Conservation (phyloP, 1,140 invertebrate genomes). For the Lasioglossum albipes region DNA sequence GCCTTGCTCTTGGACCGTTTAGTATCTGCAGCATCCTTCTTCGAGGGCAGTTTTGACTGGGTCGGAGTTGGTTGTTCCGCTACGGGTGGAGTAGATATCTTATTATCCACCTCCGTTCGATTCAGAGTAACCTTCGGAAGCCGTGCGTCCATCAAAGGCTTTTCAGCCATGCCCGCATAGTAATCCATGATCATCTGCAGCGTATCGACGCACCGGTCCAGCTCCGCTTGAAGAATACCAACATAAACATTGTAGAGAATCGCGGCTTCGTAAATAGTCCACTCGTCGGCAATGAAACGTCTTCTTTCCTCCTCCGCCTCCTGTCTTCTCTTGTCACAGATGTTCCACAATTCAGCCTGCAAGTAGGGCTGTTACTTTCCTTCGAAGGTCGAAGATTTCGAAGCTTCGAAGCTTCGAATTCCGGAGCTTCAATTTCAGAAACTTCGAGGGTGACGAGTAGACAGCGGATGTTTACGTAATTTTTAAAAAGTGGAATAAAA, state of each 20-base stretch:
- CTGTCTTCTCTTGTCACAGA: constrained; percentile 80
- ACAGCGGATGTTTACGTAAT: no score
- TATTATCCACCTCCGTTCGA: not conserved
- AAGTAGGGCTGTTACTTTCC: no score
- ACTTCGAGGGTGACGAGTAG: no score
- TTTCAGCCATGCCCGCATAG: constrained; percentile 78
- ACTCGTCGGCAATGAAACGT: constrained; percentile 79
- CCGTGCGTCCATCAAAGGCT: constrained; percentile 25
- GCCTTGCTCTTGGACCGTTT: not conserved
- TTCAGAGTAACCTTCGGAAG: constrained; percentile 33
- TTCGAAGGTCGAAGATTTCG: no score
- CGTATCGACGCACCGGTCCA: constrained; percentile 80
- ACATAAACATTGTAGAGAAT: constrained; percentile 80
- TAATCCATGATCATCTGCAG: constrained; percentile 81
- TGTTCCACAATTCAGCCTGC: constrained; percentile 73
- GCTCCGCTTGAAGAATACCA: constrained; percentile 81
- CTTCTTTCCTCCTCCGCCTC: constrained; percentile 79
- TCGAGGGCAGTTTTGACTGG: not conserved
- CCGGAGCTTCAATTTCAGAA: no score
- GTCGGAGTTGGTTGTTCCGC: no score
- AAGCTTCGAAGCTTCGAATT: no score
- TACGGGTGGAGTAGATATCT: no score
- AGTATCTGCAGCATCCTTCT: not conserved
- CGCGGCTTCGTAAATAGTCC: constrained; percentile 79
- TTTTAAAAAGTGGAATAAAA: no score